These are phyloP conservation scores for Proterorhinus semilunaris DNA, from an alignment of 2,113 vertebrate genomes.

Conservation along the genomic window DNA sequence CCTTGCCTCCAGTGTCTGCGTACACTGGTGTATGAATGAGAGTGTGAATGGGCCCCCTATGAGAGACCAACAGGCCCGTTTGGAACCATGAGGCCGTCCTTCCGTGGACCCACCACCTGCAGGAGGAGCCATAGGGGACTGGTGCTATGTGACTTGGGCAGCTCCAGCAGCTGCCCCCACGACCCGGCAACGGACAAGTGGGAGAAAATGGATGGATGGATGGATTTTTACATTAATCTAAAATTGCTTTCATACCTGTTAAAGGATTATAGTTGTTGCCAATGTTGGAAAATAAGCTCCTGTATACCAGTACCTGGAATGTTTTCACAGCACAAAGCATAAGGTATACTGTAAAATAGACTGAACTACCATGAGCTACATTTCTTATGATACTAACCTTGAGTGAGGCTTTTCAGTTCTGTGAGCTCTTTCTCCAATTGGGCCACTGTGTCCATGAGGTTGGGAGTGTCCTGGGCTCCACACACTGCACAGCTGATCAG, in stretches of 20 bases:
- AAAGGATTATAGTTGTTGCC: conserved; percentile 58
- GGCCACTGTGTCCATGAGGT: background rate
- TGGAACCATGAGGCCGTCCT: too few relatives aligned
- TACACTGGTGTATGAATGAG: too few relatives aligned
- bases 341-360: background rate
- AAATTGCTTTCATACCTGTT: conserved; percentile 28
- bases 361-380: background rate
- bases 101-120: too few relatives aligned
- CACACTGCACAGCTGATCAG: background rate
- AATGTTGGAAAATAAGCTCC: conserved; percentile 56
- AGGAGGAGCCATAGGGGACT: too few relatives aligned
- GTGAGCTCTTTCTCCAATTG: background rate
- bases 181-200: too few relatives aligned
- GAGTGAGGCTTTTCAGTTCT: background rate
- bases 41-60: too few relatives aligned
- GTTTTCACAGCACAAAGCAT: background rate
- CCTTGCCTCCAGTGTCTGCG: too few relatives aligned
- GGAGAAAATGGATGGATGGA: too few relatives aligned
- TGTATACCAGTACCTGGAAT: conserved; percentile 36
- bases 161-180: too few relatives aligned
- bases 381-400: background rate
- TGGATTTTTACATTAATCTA: background rate
- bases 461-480: background rate
- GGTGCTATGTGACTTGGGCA: too few relatives aligned
- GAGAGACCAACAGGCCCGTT: too few relatives aligned